Evolutionary conservation across 2,888 invertebrate genomes (phyloP).

Genomic region (Acleris sparsana): DNA sequence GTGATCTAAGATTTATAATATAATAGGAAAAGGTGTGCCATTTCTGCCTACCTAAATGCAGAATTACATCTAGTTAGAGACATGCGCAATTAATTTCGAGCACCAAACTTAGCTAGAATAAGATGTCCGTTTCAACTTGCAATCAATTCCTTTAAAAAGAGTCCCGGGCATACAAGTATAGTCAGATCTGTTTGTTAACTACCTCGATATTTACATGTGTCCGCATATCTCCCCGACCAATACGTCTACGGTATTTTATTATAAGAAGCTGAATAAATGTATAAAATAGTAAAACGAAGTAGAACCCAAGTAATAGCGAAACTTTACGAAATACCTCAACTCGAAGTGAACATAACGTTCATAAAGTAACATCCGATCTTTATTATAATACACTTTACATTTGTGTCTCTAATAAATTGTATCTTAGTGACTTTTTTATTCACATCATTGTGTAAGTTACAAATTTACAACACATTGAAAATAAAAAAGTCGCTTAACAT

Average conservation of each 20-base stretch:
- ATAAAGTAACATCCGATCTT: too few relatives aligned
- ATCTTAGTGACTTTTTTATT: not conserved
- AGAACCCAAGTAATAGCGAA: too few relatives aligned
- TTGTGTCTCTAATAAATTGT: not conserved
- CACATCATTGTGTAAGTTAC: conserved; percentile 15
- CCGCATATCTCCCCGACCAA: too few relatives aligned
- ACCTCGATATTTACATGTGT: too few relatives aligned
- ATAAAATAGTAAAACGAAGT: too few relatives aligned
- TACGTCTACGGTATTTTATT: too few relatives aligned
- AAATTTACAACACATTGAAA: conserved; percentile 11
- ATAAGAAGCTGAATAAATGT: too few relatives aligned
- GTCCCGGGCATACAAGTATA: conserved; percentile 2
- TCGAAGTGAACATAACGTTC: too few relatives aligned
- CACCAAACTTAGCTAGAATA: conserved; percentile 56
- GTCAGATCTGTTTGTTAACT: conserved; percentile 18
- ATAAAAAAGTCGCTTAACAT: conserved; percentile 29
- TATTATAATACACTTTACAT: too few relatives aligned
- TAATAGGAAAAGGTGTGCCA: conserved; percentile 46
- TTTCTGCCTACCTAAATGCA: conserved; percentile 47
- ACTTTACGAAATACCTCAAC: too few relatives aligned
- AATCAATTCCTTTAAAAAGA: conserved; percentile 40
- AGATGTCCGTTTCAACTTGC: conserved; percentile 33
- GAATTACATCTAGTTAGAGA: conserved; percentile 28
- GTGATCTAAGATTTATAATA: conserved; percentile 38
- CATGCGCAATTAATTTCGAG: conserved; percentile 46